These are phyloP conservation scores for Cosmia pyralina DNA, from an alignment of 2,888 invertebrate genomes.

Conservation along the genomic window DNA sequence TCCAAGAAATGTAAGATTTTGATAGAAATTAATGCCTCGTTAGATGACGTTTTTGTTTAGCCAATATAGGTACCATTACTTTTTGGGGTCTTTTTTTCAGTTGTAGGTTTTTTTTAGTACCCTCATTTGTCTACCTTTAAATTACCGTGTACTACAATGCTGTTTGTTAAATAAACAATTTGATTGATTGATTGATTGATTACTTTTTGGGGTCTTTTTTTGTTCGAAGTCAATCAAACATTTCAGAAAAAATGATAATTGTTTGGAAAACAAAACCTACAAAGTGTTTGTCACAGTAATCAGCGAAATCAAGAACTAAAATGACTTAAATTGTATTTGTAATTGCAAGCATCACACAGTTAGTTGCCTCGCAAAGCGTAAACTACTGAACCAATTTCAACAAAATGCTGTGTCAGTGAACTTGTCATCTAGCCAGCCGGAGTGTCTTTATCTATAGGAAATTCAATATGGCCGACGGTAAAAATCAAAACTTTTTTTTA, in stretches of 20 bases:
- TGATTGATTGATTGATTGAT: too few species aligned
- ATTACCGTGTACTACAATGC: too few species aligned
- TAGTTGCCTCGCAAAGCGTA: neutral
- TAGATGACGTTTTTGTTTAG: neutral
- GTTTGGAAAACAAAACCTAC: neutral
- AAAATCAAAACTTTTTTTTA: neutral
- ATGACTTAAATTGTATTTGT: neutral
- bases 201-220: neutral
- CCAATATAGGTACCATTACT: neutral
- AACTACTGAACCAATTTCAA: neutral
- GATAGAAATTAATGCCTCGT: neutral
- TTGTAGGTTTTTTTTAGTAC: too few species aligned
- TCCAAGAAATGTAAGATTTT: neutral
- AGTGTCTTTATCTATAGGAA: neutral
- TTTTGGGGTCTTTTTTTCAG: too few species aligned
- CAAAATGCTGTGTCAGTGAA: neutral
- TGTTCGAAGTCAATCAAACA: neutral
- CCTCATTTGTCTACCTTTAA: too few species aligned
- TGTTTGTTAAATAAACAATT: too few species aligned
- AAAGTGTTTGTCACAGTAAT: neutral
- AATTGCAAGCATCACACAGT: neutral
- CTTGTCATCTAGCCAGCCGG: neutral
- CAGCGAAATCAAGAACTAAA: neutral
- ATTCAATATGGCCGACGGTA: conserved; percentile 6
- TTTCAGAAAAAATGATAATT: neutral